Evolutionary conservation across 2,888 invertebrate species (phyloP), one percentile per base, ranked within the genome.

Genomic region (Mesorhabditis sp.): DNA sequence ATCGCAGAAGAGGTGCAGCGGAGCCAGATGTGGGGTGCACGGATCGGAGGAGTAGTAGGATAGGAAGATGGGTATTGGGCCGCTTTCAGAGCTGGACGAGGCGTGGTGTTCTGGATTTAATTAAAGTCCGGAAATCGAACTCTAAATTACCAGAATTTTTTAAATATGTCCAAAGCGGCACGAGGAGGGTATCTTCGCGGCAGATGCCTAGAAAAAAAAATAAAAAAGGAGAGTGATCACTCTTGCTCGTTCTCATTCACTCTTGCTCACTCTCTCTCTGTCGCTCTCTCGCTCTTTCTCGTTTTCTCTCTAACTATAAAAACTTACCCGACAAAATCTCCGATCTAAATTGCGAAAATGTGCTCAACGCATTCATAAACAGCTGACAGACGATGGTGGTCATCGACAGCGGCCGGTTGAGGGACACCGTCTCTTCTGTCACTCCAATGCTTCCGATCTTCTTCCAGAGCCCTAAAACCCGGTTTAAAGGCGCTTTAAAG

Each of bases 1-100:
- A 85, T 96, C 95, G 76, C 92, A 91, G 87, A 96, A 95, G 0
- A 97, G 88, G 86, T 93, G 92, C 63, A 97, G 88, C 90, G 96
- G 92, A 85, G 93, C 92, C 85, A 95, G 93, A 88, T 95, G 94
- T 0, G 94, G 93, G 68, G 93, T 92, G 3, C 91, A 90, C 3
- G 75, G 76, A 84, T 92, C 92, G 42, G 91, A 90, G 62, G 92
- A 91, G 72, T 95, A 87, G 77, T 93, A 90, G 86, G 95, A 94
- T 64, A 95, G 87, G 87, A 93, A 94, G 4, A 92, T 91, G 87
- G 93, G 93, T 73, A 95, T 1, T 13, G 58, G 58, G 10, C 58
- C 58, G n/a, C n/a, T 50, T 10, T n/a, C n/a, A 13, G 10, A 10
- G 87, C 4, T 95, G 95, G 88, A 93, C 93, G 28, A 45, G 44